Percentiles rank a stretch among this genome's conserved stretches.
Conservation (phyloP, 2,797 vertebrate species). For the Lacerta agilis region DNA sequence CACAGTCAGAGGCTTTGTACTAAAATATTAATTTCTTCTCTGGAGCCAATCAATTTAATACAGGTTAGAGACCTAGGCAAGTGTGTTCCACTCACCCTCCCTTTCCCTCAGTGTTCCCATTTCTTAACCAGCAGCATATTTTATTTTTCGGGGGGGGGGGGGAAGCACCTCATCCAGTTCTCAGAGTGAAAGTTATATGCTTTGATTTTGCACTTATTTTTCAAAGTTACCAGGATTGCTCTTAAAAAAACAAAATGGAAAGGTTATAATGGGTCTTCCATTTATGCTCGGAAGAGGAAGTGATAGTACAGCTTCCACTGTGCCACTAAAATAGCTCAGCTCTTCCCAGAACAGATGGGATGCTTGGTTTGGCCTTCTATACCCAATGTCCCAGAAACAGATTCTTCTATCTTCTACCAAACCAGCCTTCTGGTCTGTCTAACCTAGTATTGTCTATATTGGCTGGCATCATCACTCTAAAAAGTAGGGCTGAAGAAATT, state of each 20-base stretch:
- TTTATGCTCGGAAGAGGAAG: neutral
- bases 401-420: neutral
- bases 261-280: neutral
- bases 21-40: neutral
- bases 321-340: neutral
- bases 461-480: too few species aligned
- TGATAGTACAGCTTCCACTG: neutral
- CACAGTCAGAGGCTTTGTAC: constrained; percentile 9
- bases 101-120: neutral
- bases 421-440: neutral
- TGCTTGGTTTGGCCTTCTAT: neutral
- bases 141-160: neutral
- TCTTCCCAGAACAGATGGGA: neutral
- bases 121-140: neutral
- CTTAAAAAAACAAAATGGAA: too few species aligned
- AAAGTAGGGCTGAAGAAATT: too few species aligned
- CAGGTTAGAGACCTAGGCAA: neutral
- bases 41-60: constrained; percentile 12
- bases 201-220: neutral
- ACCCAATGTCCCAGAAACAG: too few species aligned
- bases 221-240: neutral
- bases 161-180: neutral
- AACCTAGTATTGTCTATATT: too few species aligned
- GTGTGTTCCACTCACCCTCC: neutral
- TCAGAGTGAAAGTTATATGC: neutral